Percentiles rank a stretch among this genome's conserved stretches.
These are phyloP conservation scores for Lottia gigantea DNA, from an alignment of 2,888 invertebrate genomes.

Conservation along the genomic window DNA sequence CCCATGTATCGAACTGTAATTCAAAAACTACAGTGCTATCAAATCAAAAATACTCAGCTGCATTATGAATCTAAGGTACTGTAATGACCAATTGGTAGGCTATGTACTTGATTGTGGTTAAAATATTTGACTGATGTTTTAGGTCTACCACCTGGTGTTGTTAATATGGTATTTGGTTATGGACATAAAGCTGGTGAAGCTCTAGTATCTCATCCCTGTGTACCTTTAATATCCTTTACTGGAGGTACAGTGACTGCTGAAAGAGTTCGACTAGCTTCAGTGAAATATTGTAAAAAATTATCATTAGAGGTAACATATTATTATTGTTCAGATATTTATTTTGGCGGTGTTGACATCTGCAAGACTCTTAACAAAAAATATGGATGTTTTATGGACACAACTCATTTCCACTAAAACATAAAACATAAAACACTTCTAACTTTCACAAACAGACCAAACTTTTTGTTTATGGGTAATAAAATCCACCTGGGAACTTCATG, in stretches of 20 bases:
- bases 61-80: no score
- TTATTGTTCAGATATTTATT: neutral
- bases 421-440: no score
- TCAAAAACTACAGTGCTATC: no score
- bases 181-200: conserved; percentile 71
- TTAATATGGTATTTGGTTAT: conserved; percentile 72
- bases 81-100: no score
- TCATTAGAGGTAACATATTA: conserved; percentile 70
- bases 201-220: conserved; percentile 70
- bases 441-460: no score
- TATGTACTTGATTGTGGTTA: no score
- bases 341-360: neutral
- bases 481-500: no score
- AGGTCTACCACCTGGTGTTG: conserved; percentile 72
- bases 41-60: no score
- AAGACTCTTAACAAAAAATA: neutral
- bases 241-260: conserved; percentile 71
- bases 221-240: conserved; percentile 72
- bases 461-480: no score
- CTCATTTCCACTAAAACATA: no score
- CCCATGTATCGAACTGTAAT: no score
- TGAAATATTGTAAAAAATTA: conserved; percentile 71
- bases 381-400: no score
- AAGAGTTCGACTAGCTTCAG: conserved; percentile 64
- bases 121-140: conserved; percentile 15